Percentiles rank a stretch among this genome's conserved stretches.
Conservation (phyloP, 1,140 invertebrate genomes). For the Drosophila nannoptera region DNA sequence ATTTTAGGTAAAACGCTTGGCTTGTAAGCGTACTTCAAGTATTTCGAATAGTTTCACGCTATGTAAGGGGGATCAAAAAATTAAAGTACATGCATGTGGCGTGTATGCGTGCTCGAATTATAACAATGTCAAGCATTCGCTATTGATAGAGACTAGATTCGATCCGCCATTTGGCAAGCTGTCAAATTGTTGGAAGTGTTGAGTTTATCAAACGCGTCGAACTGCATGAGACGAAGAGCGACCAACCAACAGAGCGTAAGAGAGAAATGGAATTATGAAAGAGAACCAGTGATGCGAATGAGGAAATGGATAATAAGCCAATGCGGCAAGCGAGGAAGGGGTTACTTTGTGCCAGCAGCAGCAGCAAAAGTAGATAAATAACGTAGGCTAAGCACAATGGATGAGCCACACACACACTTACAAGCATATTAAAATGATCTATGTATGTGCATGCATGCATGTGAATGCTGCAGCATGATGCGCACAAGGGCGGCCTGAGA, state of each 20-base stretch:
- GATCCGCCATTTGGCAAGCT: slow-evolving; percentile 6
- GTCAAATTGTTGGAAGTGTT: background rate
- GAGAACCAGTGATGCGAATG: slow-evolving; percentile 18
- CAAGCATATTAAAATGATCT: too few species aligned
- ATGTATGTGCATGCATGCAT: too few species aligned
- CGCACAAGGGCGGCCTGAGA: background rate
- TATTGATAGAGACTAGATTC: background rate
- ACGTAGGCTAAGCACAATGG: slow-evolving; percentile 18
- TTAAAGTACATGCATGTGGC: background rate
- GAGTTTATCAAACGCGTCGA: slow-evolving; percentile 4
- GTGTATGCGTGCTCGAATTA: background rate
- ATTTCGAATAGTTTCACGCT: background rate
- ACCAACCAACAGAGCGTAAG: background rate
- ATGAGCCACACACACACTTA: background rate
- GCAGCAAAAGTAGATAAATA: background rate
- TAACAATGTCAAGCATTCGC: slow-evolving; percentile 7
- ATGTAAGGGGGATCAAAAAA: background rate
- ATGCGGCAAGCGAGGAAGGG: background rate
- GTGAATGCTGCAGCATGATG: background rate
- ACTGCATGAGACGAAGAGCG: background rate
- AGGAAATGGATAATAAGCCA: slow-evolving; percentile 14
- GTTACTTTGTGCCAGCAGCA: background rate
- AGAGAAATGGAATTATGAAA: slow-evolving; percentile 5
- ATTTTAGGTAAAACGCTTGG: too few species aligned
- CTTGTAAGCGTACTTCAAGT: background rate